Evolutionary conservation across 1,140 invertebrate species (phyloP), one percentile per base, ranked within the genome.

Genomic region (Bactericera cockerelli): DNA sequence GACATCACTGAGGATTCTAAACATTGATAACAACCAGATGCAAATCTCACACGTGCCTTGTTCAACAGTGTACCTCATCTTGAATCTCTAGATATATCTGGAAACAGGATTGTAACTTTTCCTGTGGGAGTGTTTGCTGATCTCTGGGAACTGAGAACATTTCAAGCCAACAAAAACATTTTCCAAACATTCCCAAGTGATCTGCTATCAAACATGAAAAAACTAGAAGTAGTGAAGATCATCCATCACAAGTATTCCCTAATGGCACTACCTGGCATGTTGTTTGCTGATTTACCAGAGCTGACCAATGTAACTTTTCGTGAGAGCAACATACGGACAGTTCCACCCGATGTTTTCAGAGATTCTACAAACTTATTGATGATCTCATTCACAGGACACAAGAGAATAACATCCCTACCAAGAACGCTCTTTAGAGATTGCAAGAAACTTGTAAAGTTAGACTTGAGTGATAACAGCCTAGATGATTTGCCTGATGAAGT

Each of bases 141-240:
- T 53, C 66, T 84, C 22, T 70, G 66, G 25, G 78, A 79, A 61
- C 69, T 85, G 13, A 75, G 72, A 58, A 72, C 73, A 59, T 65
- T 83, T n/a, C 78, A 77, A 64, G 69, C 84, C 42, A 76, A 72
- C 60, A 71, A 69, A 11, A 84, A 83, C 66, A 75, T 75, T 59
- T 79, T 84, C 62, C 73, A 71, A 1, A 68, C 71, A 13, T 63
- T 84, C 56, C 82, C 82, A 11, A 71, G 73, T 59, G 73, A 24
- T 19, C 26, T 57, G 16, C 19, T 57, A 2, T 10, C 56, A 2
- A 57, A 57, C 33, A 19, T 57, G 56, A 57, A 26, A 19, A 2
- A 31, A 26, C 26, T 57, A 13, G 33, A 33, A 31, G 56, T 31
- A n/a, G 56, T 33, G 2, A 57, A 26, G 13, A 57, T 57, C 2